Conservation (phyloP, 92 coral and sea anemone species). For the Meandrina meandrites region DNA sequence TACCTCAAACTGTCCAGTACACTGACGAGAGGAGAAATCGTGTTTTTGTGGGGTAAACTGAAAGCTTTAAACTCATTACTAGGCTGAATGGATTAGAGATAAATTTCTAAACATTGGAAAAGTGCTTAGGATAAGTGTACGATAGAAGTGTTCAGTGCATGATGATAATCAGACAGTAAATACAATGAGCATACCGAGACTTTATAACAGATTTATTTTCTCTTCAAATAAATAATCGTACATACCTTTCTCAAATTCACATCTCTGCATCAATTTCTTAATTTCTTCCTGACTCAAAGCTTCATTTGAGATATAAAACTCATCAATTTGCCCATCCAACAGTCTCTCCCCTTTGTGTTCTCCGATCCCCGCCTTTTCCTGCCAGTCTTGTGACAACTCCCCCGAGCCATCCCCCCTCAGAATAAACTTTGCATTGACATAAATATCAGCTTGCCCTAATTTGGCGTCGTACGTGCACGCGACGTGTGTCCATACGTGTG, state of each 20-base stretch:
- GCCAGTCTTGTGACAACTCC: constrained; percentile 95
- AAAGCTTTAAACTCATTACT: background rate
- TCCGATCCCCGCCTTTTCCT: constrained; percentile 93
- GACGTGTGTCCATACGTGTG: constrained; percentile 92
- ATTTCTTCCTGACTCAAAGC: constrained; percentile 90
- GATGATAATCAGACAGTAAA: background rate
- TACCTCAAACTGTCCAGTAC: too few species aligned
- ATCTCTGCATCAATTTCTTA: constrained; percentile 86
- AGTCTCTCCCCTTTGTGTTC: constrained; percentile 77
- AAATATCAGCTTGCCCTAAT: constrained; percentile 82
- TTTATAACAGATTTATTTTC: background rate
- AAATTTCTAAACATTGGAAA: background rate
- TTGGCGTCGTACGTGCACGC: constrained; percentile 84
- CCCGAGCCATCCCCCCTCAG: constrained; percentile 87
- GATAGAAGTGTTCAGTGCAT: background rate
- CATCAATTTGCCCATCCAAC: constrained; percentile 81
- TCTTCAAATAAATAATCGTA: background rate
- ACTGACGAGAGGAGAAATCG: too few species aligned
- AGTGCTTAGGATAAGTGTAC: background rate
- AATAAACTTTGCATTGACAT: constrained; percentile 91
- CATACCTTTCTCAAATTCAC: constrained; percentile 96
- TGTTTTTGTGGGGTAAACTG: too few species aligned
- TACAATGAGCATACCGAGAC: background rate
- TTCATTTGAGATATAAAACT: constrained; percentile 91
- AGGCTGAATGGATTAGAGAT: background rate